Evolutionary conservation across 2,888 invertebrate genomes (phyloP), one percentile per base, ranked within the genome.

Genomic region (Microctonus hyperodae): DNA sequence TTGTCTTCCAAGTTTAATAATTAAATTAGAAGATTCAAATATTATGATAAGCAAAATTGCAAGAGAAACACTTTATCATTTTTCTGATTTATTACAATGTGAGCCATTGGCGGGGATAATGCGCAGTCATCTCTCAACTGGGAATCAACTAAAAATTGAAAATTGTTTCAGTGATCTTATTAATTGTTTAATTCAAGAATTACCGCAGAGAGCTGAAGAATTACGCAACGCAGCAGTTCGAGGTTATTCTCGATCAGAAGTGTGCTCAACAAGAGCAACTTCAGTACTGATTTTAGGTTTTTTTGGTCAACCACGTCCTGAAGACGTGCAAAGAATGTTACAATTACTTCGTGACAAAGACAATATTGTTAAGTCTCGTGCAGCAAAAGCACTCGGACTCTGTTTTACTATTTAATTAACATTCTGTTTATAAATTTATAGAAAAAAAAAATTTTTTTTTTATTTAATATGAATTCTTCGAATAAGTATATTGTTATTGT

Each of bases 241-340:
- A 60, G 81, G 82, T n/a, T 83, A 83, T 44, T 81, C 81, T 2
- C 78, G 78, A 66, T 81, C 82, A 9, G 82, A 82, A 65, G 76
- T 77, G 35, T 57, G 71, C 3, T 65, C 74, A 5, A 78, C 76
- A 0, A 74, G 82, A 62, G 77, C 81, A 1, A 81, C 79, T 0
- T 77, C 82, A 0, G 81, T 81, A 0, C 57, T 81, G 16, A 78
- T 83, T 67, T 73, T 83, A 50, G 82, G 82, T 13, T 69, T 80
- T 11, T 81, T 79, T 35, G 79, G 79, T 11, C 70, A 73, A 4
- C 81, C 81, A 0, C 73, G 77, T 33, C 76, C 81, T 2, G 81
- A 82, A 33, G 81, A 81, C 33, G 71, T 81, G 22, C 81, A 82
- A 64, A 75, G 81, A 60, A 72, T 83, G 69, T 70, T 82, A 10